phyloP scores from a whole-genome alignment of 1,140 invertebrate genomes.

The Nasonia giraulti region DNA sequence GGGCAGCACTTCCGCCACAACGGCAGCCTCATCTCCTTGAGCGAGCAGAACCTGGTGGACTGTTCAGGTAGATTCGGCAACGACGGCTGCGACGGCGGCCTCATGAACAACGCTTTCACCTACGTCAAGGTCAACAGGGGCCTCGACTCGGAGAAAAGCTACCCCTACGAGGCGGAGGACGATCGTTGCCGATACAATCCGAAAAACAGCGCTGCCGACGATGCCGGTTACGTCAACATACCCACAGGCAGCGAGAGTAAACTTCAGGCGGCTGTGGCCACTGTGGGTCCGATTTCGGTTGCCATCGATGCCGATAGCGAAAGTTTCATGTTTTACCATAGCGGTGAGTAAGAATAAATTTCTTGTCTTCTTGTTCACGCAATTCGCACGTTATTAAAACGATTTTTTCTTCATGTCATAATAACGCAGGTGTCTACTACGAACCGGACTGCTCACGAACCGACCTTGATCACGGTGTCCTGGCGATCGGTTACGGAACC shows the following conservation, averaged over 20 bases:
- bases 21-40: slow-evolving; percentile 90
- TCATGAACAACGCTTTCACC: slow-evolving; percentile 94
- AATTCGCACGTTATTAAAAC: too few species aligned
- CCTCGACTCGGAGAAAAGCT: slow-evolving; percentile 93
- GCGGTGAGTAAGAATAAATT: slow-evolving; percentile 69
- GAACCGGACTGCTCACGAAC: slow-evolving; percentile 80
- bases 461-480: slow-evolving; percentile 90
- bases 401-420: not conserved
- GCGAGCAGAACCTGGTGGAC: slow-evolving; percentile 98
- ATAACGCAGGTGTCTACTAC: slow-evolving; percentile 78
- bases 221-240: slow-evolving; percentile 89
- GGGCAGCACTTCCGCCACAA: slow-evolving; percentile 94
- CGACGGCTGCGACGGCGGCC: slow-evolving; percentile 95
- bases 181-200: slow-evolving; percentile 84
- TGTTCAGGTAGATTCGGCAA: slow-evolving; percentile 94
- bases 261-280: slow-evolving; percentile 86
- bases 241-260: slow-evolving; percentile 80
- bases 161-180: slow-evolving; percentile 89
- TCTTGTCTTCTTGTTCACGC: too few species aligned
- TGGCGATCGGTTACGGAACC: slow-evolving; percentile 88
- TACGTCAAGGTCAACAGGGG: slow-evolving; percentile 93
- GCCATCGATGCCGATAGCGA: slow-evolving; percentile 94
- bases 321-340: slow-evolving; percentile 86
- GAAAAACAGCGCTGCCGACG: slow-evolving; percentile 84
- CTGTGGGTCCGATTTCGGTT: slow-evolving; percentile 88